Evolutionary conservation across 2,113 vertebrate species (phyloP), one percentile per base, ranked within the genome.

Genomic region (Actinemys pallida): DNA sequence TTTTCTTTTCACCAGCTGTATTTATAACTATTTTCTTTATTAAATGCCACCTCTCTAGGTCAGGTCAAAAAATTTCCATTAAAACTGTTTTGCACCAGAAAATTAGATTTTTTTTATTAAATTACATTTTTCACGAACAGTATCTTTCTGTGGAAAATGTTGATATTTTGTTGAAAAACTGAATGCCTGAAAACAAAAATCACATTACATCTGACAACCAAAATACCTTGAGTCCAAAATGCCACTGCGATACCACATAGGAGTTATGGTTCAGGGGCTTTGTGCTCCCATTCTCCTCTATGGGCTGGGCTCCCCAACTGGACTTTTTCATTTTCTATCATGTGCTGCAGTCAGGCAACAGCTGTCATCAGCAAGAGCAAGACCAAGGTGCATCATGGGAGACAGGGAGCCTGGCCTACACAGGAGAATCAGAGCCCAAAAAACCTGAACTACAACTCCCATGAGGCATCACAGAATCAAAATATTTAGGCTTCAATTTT

Each of bases 101-200:
- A 72, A 27, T 1, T 80, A 6, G 5, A 45, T 91, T 91, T 90
- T 62, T 90, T 91, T 90, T 91, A 72, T 47, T 53, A 53, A 39
- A 20, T 39, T 39, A 72, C n/a, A 72, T 57, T 39, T 35, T 94
- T 12, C 69, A 94, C 76, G 57, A 87, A 47, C 7, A 2, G 25
- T n/a, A 53, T 86, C 76, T 93, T 93, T 95, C 91, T 69, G 42
- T 49, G 81, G 47, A 50, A 49, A 89, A 2, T 11, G 93, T 92
- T 62, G 79, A 76, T 45, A 50, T 88, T 88, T 90, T 47, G 91
- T 83, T 47, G 86, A 50, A 85, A 93, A 94, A 57, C 29, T 72
- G 49, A 93, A 72, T 72, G 35, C n/a, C n/a, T 39, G 35, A 39
- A 8, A 39, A 39, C 35, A 72, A 22, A 72, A 72, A 22, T 72